These are phyloP conservation scores for Drosophila putrida DNA, from an alignment of 2,888 invertebrate genomes.

Conservation along the genomic window DNA sequence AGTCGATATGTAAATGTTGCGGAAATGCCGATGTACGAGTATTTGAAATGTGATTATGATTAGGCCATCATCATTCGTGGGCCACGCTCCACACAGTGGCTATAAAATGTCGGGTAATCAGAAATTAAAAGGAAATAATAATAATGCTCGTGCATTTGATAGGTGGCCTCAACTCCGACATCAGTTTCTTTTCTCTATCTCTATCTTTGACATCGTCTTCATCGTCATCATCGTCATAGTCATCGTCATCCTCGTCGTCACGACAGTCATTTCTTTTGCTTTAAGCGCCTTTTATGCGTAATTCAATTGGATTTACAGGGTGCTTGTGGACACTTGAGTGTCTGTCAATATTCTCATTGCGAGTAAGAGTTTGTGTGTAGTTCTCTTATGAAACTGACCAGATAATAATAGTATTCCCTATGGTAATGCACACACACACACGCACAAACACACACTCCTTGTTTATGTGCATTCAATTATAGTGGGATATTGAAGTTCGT, in stretches of 20 bases:
- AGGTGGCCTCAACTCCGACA: conserved; percentile 23
- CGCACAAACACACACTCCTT: conserved; percentile 28
- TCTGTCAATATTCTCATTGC: conserved; percentile 67
- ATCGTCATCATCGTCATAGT: conserved; percentile 36
- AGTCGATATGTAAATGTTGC: conserved; percentile 73
- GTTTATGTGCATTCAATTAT: conserved; percentile 77
- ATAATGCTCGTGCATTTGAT: conserved; percentile 44
- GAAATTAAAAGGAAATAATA: conserved; percentile 76
- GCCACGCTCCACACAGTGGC: conserved; percentile 39
- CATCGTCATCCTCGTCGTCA: conserved; percentile 46
- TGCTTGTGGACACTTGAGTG: conserved; percentile 78
- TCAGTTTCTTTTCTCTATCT: conserved; percentile 6
- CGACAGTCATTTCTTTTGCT: conserved; percentile 69
- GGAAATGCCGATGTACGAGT: conserved; percentile 54
- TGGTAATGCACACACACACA: conserved; percentile 39
- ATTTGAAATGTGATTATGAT: conserved; percentile 72
- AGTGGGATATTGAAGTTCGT: conserved; percentile 72
- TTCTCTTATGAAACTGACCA: conserved; percentile 58
- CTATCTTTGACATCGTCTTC: conserved; percentile 1
- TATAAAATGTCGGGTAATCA: conserved; percentile 71
- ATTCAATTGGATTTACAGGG: conserved; percentile 80
- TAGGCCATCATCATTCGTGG: conserved; percentile 28
- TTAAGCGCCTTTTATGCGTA: conserved; percentile 79
- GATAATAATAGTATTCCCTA: conserved; percentile 75
- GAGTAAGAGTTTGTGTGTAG: conserved; percentile 23